Conservation (phyloP, 1,140 invertebrate species). For the Eubasilissa regina region DNA sequence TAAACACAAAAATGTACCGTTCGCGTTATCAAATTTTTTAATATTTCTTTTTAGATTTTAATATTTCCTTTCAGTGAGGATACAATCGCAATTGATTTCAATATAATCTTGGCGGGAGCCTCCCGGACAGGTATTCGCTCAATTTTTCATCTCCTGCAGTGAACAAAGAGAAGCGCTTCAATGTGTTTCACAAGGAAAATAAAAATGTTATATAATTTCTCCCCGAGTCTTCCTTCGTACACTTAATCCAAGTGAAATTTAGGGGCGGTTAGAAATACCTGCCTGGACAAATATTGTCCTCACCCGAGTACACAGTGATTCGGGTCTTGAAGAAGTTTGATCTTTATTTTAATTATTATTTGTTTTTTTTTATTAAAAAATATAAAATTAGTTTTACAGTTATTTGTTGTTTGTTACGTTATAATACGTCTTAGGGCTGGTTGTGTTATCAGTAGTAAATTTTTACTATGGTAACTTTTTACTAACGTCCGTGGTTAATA, state of each 20-base stretch:
- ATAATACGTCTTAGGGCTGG: no score
- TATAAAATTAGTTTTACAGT: no score
- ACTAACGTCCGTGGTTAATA: no score
- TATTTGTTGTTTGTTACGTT: no score
- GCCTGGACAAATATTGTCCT: not conserved
- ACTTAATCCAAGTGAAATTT: not conserved
- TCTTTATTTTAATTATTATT: no score
- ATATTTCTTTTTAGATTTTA: not conserved
- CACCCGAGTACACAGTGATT: not conserved
- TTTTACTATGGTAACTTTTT: no score
- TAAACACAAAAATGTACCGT: no score
- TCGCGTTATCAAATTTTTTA: no score
- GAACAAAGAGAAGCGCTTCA: conserved; percentile 58
- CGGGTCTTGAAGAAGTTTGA: no score
- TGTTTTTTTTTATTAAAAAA: no score
- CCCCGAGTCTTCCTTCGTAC: conserved; percentile 28
- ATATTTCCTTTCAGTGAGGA: conserved; percentile 24
- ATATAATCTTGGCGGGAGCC: conserved; percentile 12
- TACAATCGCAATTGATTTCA: conserved; percentile 36
- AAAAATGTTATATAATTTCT: conserved; percentile 59
- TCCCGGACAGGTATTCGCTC: conserved; percentile 40
- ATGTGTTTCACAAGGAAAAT: conserved; percentile 56
- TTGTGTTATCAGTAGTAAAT: no score
- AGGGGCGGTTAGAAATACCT: no score
- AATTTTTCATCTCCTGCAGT: conserved; percentile 59